Evolutionary conservation across 1,140 invertebrate species (phyloP).

Genomic region (Drosophila sp.): DNA sequence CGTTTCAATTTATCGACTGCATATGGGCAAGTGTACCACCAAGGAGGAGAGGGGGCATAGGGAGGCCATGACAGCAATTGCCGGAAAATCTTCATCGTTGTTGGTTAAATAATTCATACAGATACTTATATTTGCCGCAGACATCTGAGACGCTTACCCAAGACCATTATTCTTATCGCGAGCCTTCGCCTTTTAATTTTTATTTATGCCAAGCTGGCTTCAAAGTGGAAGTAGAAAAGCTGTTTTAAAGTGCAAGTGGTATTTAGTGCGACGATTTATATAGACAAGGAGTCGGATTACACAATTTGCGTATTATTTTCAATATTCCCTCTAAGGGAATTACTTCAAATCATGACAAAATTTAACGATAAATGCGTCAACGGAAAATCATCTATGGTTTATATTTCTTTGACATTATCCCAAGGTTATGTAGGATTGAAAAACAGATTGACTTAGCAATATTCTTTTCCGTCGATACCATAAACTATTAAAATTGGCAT

Average conservation of each 20-base stretch:
- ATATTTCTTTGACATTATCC: too few species aligned
- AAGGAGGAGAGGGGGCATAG: not conserved
- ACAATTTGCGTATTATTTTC: too few species aligned
- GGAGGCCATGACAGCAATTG: constrained; percentile 1
- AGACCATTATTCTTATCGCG: constrained; percentile 10
- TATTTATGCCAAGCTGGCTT: not conserved
- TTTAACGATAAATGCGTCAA: too few species aligned
- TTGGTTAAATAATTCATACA: constrained; percentile 17
- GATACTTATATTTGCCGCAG: constrained; percentile 14
- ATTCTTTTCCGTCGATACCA: too few species aligned
- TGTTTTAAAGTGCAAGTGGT: not conserved
- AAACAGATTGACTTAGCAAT: too few species aligned
- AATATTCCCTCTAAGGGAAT: too few species aligned
- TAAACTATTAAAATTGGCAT: too few species aligned
- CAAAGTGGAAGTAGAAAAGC: not conserved
- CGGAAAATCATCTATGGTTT: too few species aligned
- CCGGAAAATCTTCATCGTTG: constrained; percentile 17
- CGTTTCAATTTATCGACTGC: constrained; percentile 60
- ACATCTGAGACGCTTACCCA: constrained; percentile 15
- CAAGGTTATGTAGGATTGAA: too few species aligned
- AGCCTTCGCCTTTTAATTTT: constrained; percentile 1
- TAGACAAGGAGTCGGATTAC: not conserved
- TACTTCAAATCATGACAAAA: too few species aligned
- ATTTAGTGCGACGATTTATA: not conserved
- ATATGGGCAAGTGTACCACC: constrained; percentile 10